Evolutionary conservation across 2,797 vertebrate genomes (phyloP).

Genomic region (Calcarius lapponicus): DNA sequence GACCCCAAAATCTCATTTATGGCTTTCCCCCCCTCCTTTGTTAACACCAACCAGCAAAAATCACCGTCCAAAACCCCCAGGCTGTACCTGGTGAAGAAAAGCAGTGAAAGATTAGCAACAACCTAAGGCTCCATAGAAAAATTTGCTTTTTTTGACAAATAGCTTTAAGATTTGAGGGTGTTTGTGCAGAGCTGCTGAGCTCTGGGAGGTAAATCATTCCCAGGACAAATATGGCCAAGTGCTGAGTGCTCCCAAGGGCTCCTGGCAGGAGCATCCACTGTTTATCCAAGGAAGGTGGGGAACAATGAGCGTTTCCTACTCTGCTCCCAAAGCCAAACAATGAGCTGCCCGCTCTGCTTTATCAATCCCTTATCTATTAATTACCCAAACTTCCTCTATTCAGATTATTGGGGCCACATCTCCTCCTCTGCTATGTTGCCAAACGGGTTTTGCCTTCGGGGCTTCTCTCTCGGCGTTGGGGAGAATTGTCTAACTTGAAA

Average conservation of each 20-base stretch:
- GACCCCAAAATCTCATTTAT: background rate
- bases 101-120: background rate
- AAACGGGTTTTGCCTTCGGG: background rate
- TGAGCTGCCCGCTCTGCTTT: background rate
- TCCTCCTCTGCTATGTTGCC: background rate
- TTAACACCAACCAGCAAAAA: background rate
- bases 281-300: background rate
- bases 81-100: background rate
- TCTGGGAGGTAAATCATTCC: background rate
- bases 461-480: background rate
- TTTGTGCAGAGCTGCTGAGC: background rate
- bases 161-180: background rate
- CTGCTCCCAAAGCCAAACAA: background rate
- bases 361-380: conserved; percentile 39
- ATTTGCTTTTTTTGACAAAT: background rate
- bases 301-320: conserved; percentile 1
- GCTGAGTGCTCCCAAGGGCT: fast-evolving
- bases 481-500: background rate
- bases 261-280: background rate
- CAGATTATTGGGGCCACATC: background rate
- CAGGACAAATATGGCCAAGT: background rate
- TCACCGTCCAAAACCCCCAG: fast-evolving
- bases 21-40: fast-evolving
- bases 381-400: conserved; percentile 31
- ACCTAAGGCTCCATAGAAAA: fast-evolving